Evolutionary conservation across 2,113 vertebrate species (phyloP).

Genomic region (Lontra canadensis): DNA sequence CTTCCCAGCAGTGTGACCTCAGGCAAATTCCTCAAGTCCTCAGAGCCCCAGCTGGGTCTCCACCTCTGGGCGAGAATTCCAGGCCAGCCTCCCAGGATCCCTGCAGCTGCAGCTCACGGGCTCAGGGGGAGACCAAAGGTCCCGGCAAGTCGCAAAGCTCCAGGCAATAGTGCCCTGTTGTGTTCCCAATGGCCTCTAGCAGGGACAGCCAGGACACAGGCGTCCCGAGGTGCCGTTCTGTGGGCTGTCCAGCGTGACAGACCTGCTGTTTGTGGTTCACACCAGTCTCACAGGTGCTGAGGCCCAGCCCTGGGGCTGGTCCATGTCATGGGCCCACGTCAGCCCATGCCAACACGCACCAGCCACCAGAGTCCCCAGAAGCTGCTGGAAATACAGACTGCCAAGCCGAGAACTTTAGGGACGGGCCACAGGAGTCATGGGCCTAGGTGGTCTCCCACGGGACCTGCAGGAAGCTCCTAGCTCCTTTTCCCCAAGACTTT

Average conservation of each 20-base stretch:
- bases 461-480: background rate
- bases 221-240: background rate
- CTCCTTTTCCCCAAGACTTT: background rate
- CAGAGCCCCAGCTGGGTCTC: background rate
- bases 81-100: background rate
- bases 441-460: fast-evolving
- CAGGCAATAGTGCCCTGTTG: background rate
- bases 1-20: background rate
- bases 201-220: background rate
- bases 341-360: background rate
- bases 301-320: background rate
- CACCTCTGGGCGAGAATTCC: background rate
- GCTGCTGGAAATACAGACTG: background rate
- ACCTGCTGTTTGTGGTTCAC: background rate
- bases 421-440: background rate
- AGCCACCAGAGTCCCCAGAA: background rate
- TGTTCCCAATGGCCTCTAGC: background rate
- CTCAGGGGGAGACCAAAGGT: background rate
- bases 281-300: fast-evolving
- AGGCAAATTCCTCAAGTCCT: background rate
- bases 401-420: background rate
- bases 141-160: background rate
- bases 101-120: background rate
- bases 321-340: fast-evolving
- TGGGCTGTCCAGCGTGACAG: fast-evolving